These are phyloP conservation scores for Nannobrachium achirus DNA, from an alignment of 2,113 vertebrate genomes.

Conservation along the genomic window DNA sequence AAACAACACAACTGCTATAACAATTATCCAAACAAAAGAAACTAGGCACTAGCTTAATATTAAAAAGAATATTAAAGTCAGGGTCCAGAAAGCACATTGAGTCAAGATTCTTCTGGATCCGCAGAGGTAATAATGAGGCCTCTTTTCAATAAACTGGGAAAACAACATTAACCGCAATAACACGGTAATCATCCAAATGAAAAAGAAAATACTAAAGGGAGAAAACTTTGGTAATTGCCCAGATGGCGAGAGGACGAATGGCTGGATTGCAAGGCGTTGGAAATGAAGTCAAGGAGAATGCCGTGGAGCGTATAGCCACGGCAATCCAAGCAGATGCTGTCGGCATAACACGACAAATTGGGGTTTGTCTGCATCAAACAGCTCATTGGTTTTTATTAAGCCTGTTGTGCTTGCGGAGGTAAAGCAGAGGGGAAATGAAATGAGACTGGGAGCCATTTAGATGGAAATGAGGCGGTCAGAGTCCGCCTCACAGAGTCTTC, in stretches of 20 bases:
- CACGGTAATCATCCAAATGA: not conserved
- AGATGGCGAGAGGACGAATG: constrained; percentile 67
- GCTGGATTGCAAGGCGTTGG: constrained; percentile 29
- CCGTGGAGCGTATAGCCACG: constrained; percentile 56
- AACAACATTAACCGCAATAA: too few relatives aligned
- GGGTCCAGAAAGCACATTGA: too few relatives aligned
- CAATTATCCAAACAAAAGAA: too few relatives aligned
- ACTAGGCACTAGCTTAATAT: too few relatives aligned
- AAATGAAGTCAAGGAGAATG: constrained; percentile 60
- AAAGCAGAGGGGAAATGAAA: constrained; percentile 70
- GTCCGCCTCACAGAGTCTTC: constrained; percentile 59
- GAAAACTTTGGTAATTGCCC: constrained; percentile 65
- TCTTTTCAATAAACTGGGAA: too few relatives aligned
- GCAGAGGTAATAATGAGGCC: too few relatives aligned
- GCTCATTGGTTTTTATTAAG: constrained; percentile 79
- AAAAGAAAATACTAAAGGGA: constrained; percentile 50
- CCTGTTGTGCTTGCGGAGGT: constrained; percentile 68
- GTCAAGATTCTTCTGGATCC: too few relatives aligned
- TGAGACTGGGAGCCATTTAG: constrained; percentile 68
- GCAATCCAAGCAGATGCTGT: constrained; percentile 68
- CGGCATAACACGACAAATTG: constrained; percentile 58
- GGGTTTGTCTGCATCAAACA: constrained; percentile 60
- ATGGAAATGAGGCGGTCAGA: constrained; percentile 81
- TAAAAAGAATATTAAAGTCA: too few relatives aligned
- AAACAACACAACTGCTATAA: too few relatives aligned